These are phyloP conservation scores for Dendrocincla fuliginosa DNA, from an alignment of 2,797 vertebrate species.

Conservation along the genomic window DNA sequence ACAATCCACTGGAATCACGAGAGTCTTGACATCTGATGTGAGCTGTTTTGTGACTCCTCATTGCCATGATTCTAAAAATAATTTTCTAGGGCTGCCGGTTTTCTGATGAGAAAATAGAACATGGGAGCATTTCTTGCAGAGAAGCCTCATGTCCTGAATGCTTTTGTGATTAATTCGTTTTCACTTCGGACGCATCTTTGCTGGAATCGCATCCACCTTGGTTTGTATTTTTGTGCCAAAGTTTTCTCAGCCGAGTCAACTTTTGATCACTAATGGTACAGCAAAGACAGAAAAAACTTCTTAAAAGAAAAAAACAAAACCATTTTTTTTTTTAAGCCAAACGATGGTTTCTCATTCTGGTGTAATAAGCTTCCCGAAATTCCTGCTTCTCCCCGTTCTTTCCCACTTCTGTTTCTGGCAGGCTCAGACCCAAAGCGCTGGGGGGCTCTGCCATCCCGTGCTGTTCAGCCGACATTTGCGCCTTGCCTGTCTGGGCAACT, in stretches of 20 bases:
- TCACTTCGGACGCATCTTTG: neutral
- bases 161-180: fast-evolving
- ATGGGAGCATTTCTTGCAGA: neutral
- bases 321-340: neutral
- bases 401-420: neutral
- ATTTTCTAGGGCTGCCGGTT: neutral
- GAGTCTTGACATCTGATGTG: neutral
- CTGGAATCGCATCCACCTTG: fast-evolving
- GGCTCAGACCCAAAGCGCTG: fast-evolving
- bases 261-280: neutral
- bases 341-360: too few relatives aligned
- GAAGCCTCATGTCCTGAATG: fast-evolving
- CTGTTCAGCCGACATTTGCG: neutral
- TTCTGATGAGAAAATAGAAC: neutral
- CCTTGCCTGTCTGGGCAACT: neutral
- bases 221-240: neutral
- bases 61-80: neutral
- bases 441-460: fast-evolving
- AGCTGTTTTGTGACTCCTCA: neutral
- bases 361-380: too few relatives aligned
- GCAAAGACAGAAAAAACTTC: neutral
- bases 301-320: too few relatives aligned
- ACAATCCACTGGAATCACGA: neutral
- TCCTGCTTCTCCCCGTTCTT: neutral
- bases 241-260: neutral